Conservation (phyloP, 2,797 vertebrate species). For the Xiphophorus birchmanni region DNA sequence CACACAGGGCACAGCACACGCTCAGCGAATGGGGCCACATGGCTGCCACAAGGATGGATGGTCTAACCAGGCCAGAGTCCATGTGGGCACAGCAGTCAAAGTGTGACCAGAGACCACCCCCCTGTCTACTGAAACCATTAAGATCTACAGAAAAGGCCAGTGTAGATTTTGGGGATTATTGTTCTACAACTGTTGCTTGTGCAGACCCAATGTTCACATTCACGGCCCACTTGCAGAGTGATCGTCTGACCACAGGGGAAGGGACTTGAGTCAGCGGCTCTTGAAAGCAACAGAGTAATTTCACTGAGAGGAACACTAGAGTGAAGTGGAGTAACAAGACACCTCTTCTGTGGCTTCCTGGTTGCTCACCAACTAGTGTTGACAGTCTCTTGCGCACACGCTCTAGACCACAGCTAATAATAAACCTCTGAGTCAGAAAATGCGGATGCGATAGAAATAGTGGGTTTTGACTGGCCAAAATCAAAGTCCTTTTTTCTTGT, state of each 20-base stretch:
- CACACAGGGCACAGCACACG: conserved; percentile 68
- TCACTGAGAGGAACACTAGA: conserved; percentile 52
- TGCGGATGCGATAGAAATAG: conserved; percentile 32
- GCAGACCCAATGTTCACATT: conserved; percentile 9
- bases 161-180: conserved; percentile 3
- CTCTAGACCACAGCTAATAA: conserved; percentile 31
- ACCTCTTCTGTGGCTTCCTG: conserved; percentile 43
- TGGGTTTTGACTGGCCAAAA: conserved; percentile 41
- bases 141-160: conserved; percentile 15
- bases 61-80: conserved; percentile 69
- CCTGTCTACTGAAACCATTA: conserved; percentile 42
- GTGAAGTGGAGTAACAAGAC: conserved; percentile 56
- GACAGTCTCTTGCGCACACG: conserved; percentile 7
- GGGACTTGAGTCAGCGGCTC: conserved; percentile 55
- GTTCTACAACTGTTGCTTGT: conserved; percentile 8
- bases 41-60: conserved; percentile 64
- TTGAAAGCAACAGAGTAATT: conserved; percentile 58
- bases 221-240: conserved; percentile 4
- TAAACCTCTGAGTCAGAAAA: conserved; percentile 38
- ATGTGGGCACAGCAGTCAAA: conserved; percentile 67
- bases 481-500: conserved; percentile 49
- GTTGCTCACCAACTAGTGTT: conserved; percentile 31
- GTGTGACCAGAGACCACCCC: conserved; percentile 61
- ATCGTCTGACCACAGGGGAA: conserved; percentile 39
- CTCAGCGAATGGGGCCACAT: conserved; percentile 57